These are phyloP conservation scores for Bilobella aurantiaca DNA, from an alignment of 1,140 invertebrate species.

Conservation along the genomic window DNA sequence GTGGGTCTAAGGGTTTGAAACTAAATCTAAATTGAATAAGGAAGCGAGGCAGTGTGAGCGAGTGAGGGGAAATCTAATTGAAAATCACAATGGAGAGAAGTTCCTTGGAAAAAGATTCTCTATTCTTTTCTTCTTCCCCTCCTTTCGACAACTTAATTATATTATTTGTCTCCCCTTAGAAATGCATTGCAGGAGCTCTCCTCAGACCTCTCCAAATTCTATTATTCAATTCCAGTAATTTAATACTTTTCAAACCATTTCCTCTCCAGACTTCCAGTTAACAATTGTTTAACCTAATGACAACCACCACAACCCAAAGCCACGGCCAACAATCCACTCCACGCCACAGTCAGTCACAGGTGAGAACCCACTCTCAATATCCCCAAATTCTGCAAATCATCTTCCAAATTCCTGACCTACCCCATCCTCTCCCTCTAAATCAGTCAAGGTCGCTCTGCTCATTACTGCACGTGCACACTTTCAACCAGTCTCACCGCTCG, in stretches of 20 bases:
- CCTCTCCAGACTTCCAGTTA: not conserved
- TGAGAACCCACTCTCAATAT: not conserved
- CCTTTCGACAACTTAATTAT: slow-evolving; percentile 8
- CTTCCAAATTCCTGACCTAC: not conserved
- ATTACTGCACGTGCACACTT: too few species aligned
- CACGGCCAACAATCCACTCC: too few species aligned
- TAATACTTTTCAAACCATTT: slow-evolving; percentile 9
- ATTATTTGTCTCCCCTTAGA: slow-evolving; percentile 8
- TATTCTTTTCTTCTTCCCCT: slow-evolving; percentile 8
- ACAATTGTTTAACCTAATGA: slow-evolving; percentile 3
- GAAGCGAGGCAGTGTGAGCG: not conserved
- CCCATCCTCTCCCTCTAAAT: too few species aligned
- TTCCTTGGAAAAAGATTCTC: slow-evolving; percentile 7
- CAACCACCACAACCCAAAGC: too few species aligned
- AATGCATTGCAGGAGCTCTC: not conserved
- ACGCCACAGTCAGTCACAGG: too few species aligned
- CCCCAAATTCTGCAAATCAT: not conserved
- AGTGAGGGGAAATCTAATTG: slow-evolving; percentile 1
- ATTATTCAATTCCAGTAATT: slow-evolving; percentile 9
- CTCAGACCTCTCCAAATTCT: not conserved
- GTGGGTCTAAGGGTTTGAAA: not conserved
- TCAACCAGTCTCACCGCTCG: too few species aligned
- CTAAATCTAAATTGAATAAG: not conserved
- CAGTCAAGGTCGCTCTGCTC: too few species aligned
- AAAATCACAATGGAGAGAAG: slow-evolving; percentile 1